phyloP scores from a whole-genome alignment of 2,797 vertebrate genomes.

The Triplophysa bombifrons region DNA sequence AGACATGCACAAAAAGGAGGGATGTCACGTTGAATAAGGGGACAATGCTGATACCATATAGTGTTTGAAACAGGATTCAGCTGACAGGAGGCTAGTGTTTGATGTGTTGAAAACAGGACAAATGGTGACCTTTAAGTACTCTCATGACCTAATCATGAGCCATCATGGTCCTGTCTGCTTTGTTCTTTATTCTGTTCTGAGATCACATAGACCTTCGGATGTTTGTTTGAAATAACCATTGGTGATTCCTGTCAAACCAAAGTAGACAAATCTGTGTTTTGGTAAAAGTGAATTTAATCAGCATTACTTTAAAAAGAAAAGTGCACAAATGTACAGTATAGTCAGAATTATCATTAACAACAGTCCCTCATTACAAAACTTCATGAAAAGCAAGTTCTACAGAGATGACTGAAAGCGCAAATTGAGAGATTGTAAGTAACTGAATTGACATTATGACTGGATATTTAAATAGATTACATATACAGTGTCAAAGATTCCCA shows the following conservation, averaged over 20 bases:
- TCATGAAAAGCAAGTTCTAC: not conserved
- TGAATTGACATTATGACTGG: not conserved
- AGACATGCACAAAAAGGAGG: constrained; percentile 64
- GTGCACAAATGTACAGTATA: not conserved
- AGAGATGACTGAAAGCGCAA: not conserved
- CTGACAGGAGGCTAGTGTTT: constrained; percentile 65
- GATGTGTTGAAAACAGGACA: constrained; percentile 57
- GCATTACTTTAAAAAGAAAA: not conserved
- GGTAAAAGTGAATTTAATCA: not conserved
- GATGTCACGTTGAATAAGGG: constrained; percentile 65
- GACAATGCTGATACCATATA: constrained; percentile 66
- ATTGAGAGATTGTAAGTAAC: not conserved
- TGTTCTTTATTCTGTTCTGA: constrained; percentile 16
- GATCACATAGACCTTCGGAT: constrained; percentile 25
- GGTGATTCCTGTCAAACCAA: not conserved
- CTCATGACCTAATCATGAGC: constrained; percentile 33
- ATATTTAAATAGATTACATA: not conserved
- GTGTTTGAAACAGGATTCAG: constrained; percentile 65
- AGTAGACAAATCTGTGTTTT: not conserved
- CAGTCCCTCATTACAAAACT: not conserved
- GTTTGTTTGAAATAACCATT: constrained; percentile 52
- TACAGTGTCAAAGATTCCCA: too few species aligned
- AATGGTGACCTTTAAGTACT: constrained; percentile 66
- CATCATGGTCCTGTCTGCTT: constrained; percentile 11
- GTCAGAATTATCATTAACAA: not conserved